Evolutionary conservation across 2,888 invertebrate species (phyloP), one percentile per base, ranked within the genome.

Genomic region (Tetragnatha montana): DNA sequence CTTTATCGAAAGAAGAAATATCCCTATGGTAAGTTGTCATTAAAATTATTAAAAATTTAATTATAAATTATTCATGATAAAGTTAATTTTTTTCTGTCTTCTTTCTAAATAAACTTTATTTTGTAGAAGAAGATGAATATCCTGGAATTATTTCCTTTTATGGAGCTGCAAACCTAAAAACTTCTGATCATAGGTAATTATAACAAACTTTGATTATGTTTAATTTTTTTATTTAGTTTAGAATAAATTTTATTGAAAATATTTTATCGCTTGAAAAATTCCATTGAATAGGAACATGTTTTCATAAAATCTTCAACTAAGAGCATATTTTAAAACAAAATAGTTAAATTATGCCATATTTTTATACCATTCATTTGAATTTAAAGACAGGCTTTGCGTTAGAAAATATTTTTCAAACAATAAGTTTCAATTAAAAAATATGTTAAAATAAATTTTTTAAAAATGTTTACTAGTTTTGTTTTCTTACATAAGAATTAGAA

Each of bases 161-260:
- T 93, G 98, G 98, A 3, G 95, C 98, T 92, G 97, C 98, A 8
- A 99, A 99, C 94, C 94, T 99, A 88, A 99, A 98, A 93, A 98
- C 98, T 93, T 98, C 98, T 93, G 99, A 99, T 94, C 99, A 99
- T 94, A 95, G 94, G 94, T 94, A 91, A 70, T 12, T 12, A 12
- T 12, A 12, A 73, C 22, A 21, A 73, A 6, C 22, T 73, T 21
- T 21, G 12, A 12, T 10, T 21, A 8, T 21, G 21, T 21, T 73
- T 6, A 19, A 73, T 21, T 12, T 21, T 3, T 21, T n/a, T 1
- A 68, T 17, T 68, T 68, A n/a, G 68, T 14, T n/a, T 3, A 68
- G 35, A 35, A 35, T 35, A 35, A 35, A 68, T 14, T 68, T 68
- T 68, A n/a, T 68, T 17, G 68, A 68, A n/a, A n/a, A n/a, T 68